phyloP scores from a whole-genome alignment of 2,113 vertebrate species.

The Aix galericulata region DNA sequence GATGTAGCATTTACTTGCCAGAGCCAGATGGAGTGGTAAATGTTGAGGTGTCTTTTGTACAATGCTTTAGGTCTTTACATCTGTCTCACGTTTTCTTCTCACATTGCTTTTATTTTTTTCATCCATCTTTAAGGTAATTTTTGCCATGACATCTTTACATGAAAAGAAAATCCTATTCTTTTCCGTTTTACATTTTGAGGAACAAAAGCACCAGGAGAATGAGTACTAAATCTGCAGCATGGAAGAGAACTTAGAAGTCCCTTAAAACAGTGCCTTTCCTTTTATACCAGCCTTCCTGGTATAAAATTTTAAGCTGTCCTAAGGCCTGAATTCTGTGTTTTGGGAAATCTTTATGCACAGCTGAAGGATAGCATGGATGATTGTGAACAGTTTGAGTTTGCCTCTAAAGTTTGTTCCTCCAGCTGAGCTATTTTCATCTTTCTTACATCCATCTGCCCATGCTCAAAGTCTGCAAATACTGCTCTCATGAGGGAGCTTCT shows the following conservation, averaged over 20 bases:
- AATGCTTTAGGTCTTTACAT: not conserved
- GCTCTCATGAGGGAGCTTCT: not conserved
- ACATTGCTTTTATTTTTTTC: not conserved
- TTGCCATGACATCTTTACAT: not conserved
- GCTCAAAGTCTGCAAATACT: not conserved
- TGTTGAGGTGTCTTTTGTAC: not conserved
- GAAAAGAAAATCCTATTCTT: not conserved
- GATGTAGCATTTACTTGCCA: not conserved
- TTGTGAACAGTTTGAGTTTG: not conserved
- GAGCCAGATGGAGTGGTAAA: not conserved
- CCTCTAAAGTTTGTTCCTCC: not conserved
- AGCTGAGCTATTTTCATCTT: not conserved
- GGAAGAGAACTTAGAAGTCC: not conserved
- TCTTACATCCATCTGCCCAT: not conserved
- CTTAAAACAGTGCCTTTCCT: not conserved
- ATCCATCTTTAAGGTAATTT: not conserved
- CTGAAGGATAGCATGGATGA: not conserved
- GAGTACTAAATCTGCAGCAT: not conserved
- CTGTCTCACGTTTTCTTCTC: not conserved
- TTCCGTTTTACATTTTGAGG: not conserved
- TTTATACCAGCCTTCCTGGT: not conserved
- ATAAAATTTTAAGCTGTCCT: not conserved
- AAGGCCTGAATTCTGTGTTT: not conserved
- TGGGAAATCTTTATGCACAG: not conserved
- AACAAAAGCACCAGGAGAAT: not conserved